These are phyloP conservation scores for Aptenodytes forsteri DNA, from an alignment of 2,113 vertebrate genomes.

Conservation along the genomic window DNA sequence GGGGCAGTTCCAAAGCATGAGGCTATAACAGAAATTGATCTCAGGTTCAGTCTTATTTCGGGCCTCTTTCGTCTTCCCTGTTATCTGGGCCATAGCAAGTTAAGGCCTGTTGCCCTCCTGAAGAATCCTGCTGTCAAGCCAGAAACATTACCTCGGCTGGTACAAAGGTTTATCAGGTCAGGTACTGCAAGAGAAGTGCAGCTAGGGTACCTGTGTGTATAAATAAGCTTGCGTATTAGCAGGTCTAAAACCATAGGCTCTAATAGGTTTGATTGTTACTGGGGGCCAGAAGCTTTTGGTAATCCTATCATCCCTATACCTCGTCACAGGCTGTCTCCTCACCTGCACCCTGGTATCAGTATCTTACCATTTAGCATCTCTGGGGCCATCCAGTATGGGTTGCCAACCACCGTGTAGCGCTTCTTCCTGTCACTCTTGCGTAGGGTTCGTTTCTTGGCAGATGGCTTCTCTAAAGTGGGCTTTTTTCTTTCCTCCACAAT, in stretches of 20 bases:
- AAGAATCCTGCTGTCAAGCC: background rate
- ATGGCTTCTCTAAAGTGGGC: slow-evolving; percentile 82
- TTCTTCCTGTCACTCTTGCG: slow-evolving; percentile 91
- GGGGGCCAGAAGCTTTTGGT: background rate
- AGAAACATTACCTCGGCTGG: background rate
- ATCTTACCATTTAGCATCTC: slow-evolving; percentile 96
- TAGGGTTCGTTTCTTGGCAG: slow-evolving; percentile 86
- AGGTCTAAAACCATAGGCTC: background rate
- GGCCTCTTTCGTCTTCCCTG: background rate
- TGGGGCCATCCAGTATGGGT: slow-evolving; percentile 98
- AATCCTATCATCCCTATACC: background rate
- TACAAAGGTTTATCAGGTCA: background rate
- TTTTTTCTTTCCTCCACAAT: slow-evolving; percentile 90
- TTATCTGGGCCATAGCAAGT: background rate
- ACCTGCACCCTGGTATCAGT: background rate
- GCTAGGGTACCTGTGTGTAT: background rate
- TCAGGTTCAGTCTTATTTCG: background rate
- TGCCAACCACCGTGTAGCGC: slow-evolving; percentile 95
- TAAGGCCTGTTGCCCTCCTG: background rate
- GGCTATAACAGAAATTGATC: background rate
- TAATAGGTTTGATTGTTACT: background rate
- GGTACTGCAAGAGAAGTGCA: background rate
- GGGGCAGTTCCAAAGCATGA: background rate
- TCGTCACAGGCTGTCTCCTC: background rate
- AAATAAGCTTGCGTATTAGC: background rate